Conservation (phyloP, 2,888 invertebrate species). For the Ephialtes manifestator region DNA sequence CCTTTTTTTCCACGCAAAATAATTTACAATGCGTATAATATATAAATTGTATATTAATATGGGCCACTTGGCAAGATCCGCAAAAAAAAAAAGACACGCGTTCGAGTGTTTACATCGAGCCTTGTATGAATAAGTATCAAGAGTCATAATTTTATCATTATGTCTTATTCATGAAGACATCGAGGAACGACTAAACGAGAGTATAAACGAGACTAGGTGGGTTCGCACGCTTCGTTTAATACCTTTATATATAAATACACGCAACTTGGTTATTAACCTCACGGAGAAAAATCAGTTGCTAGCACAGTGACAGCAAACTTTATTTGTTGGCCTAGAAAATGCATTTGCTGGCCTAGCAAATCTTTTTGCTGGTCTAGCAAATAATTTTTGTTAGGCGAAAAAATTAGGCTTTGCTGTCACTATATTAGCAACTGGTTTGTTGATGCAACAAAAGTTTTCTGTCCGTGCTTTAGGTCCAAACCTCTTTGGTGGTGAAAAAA, state of each 20-base stretch:
- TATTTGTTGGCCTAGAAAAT: no score
- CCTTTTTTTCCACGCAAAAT: no score
- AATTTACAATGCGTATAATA: no score
- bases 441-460: no score
- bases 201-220: neutral
- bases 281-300: no score
- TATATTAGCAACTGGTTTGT: no score
- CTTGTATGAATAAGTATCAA: slow-evolving; percentile 74
- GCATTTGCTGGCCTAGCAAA: no score
- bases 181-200: slow-evolving; percentile 14
- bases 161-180: slow-evolving; percentile 80
- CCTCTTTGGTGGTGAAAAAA: neutral
- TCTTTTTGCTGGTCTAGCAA: no score
- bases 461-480: neutral
- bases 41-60: no score
- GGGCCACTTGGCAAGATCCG: neutral
- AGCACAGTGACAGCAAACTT: no score
- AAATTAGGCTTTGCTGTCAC: no score
- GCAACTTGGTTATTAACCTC: neutral
- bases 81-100: slow-evolving; percentile 2
- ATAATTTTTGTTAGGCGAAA: no score
- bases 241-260: neutral
- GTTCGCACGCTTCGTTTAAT: slow-evolving; percentile 13
- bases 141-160: slow-evolving; percentile 77
- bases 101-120: slow-evolving; percentile 71